Conservation (phyloP, 2,797 vertebrate genomes). For the Margarornis squamiger region DNA sequence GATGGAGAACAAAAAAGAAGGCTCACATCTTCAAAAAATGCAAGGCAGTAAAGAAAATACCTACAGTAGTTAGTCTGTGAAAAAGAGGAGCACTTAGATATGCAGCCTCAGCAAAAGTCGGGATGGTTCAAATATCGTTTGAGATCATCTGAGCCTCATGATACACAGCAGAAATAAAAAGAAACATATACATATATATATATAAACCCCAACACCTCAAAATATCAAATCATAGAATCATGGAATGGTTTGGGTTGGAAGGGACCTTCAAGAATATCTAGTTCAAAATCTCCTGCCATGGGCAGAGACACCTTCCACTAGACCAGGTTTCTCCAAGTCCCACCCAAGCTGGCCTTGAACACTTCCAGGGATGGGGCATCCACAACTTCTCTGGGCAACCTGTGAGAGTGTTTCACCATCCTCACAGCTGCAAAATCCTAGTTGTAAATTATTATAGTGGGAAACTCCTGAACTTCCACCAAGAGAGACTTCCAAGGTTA, state of each 20-base stretch:
- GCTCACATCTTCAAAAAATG: background rate
- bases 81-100: background rate
- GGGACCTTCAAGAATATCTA: background rate
- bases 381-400: background rate
- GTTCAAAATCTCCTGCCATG: background rate
- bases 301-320: background rate
- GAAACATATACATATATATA: rapidly evolving
- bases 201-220: background rate
- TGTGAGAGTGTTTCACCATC: background rate
- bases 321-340: background rate
- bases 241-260: background rate
- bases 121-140: background rate
- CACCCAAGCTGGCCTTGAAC: background rate
- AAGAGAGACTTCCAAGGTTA: background rate
- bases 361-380: background rate
- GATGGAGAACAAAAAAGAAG: background rate
- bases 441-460: background rate
- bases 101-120: background rate
- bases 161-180: background rate
- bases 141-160: background rate
- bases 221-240: background rate
- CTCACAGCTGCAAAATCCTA: background rate
- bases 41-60: background rate
- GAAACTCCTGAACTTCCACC: background rate
- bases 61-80: background rate